These are phyloP conservation scores for Salticus scenicus DNA, from an alignment of 2,888 invertebrate species.

Conservation along the genomic window DNA sequence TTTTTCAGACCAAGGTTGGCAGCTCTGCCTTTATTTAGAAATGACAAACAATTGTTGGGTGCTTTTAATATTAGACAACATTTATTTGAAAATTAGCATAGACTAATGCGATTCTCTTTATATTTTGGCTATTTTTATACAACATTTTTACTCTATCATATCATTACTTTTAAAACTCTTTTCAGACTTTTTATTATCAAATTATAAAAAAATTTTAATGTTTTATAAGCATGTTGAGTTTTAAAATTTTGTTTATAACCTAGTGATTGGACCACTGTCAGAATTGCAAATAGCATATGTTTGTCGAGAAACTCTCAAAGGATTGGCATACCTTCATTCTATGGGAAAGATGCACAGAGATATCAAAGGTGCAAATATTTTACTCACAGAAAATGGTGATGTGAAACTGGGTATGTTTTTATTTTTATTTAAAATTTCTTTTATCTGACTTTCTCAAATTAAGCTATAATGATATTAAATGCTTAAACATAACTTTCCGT, in stretches of 20 bases:
- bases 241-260: not conserved
- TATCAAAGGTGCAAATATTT: slow-evolving; percentile 95
- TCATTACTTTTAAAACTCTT: too few species aligned
- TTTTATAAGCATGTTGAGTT: not conserved
- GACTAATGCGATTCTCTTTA: too few species aligned
- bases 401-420: slow-evolving; percentile 83
- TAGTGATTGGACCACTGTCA: slow-evolving; percentile 78
- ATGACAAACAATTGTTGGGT: too few species aligned
- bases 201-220: not conserved
- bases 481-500: too few species aligned
- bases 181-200: too few species aligned
- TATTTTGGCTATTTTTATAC: too few species aligned
- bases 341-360: slow-evolving; percentile 98
- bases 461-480: not conserved
- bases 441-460: slow-evolving; percentile 90
- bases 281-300: slow-evolving; percentile 99
- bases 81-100: too few species aligned
- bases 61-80: too few species aligned
- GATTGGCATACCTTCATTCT: slow-evolving; percentile 94
- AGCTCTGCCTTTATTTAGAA: too few species aligned
- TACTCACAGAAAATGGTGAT: slow-evolving; percentile 95
- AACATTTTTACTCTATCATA: too few species aligned
- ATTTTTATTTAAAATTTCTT: slow-evolving; percentile 1
- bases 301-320: slow-evolving; percentile 96
- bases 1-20: too few species aligned